Conservation (phyloP, 2,888 invertebrate species). For the Eustalomyia histrio region DNA sequence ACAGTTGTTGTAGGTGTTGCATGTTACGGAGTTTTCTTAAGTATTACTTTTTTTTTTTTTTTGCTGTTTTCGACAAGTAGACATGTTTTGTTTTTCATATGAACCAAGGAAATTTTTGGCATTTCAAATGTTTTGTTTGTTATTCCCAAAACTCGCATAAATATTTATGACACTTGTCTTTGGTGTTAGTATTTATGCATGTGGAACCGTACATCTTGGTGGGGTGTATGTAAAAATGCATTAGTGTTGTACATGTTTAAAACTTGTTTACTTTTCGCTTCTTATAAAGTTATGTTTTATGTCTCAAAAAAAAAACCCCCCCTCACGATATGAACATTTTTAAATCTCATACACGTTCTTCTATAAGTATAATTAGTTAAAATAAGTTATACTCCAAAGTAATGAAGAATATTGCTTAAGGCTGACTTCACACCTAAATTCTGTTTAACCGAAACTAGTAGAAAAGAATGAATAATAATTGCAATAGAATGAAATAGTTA, state of each 20-base stretch:
- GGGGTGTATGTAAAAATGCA: constrained; percentile 19
- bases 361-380: background rate
- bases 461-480: no score
- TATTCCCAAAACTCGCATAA: constrained; percentile 78
- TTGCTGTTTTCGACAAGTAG: constrained; percentile 36
- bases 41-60: background rate
- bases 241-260: constrained; percentile 43
- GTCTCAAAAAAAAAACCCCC: constrained; percentile 49
- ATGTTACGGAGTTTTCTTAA: constrained; percentile 47
- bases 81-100: constrained; percentile 61
- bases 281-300: constrained; percentile 36
- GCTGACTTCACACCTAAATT: no score
- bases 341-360: background rate
- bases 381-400: no score
- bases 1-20: constrained; percentile 26
- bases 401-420: no score
- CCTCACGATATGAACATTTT: background rate
- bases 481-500: no score
- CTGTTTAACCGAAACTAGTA: no score
- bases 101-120: constrained; percentile 40
- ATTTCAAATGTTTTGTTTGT: constrained; percentile 54
- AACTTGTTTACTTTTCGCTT: constrained; percentile 25
- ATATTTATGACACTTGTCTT: constrained; percentile 76
- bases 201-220: no score
- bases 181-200: constrained; percentile 48